Evolutionary conservation across 2,888 invertebrate genomes (phyloP).

Genomic region (Ptycholaimellus sp.): DNA sequence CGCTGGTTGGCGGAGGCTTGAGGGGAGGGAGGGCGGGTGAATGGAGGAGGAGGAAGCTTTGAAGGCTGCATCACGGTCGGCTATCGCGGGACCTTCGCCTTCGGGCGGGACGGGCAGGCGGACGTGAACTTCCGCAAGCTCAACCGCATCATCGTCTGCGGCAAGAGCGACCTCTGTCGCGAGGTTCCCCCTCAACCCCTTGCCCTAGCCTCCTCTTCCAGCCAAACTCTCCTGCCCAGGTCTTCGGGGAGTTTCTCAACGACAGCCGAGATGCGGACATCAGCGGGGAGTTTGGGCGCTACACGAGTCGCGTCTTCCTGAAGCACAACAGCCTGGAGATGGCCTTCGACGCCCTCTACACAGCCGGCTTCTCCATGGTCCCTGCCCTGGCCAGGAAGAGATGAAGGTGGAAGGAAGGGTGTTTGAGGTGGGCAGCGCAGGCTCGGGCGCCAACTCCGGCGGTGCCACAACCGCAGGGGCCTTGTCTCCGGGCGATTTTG

Average conservation of each 20-base stretch:
- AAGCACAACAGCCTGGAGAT: slow-evolving; percentile 83
- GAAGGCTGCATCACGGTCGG: slow-evolving; percentile 80
- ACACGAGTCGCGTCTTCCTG: slow-evolving; percentile 85
- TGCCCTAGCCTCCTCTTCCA: neutral
- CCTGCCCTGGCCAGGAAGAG: no score
- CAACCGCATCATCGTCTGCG: slow-evolving; percentile 71
- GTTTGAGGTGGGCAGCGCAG: no score
- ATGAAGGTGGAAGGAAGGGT: no score
- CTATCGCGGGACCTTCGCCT: slow-evolving; percentile 92
- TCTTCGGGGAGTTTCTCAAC: slow-evolving; percentile 73
- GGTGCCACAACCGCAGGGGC: no score
- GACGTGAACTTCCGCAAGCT: slow-evolving; percentile 93
- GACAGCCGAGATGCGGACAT: slow-evolving; percentile 94
- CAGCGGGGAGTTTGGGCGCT: slow-evolving; percentile 63
- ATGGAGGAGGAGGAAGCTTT: no score
- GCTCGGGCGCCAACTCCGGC: no score
- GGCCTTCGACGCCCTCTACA: no score
- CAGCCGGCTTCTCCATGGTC: no score
- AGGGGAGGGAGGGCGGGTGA: no score
- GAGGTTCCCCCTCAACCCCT: slow-evolving; percentile 44
- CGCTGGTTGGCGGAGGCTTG: no score
- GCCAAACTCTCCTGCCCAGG: slow-evolving; percentile 46
- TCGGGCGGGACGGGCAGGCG: slow-evolving; percentile 86
- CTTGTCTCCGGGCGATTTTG: no score
- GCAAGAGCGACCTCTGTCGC: slow-evolving; percentile 42